Base-by-base conservation (phyloP, 2,888 invertebrate species). In the Geotrupes spiniger region DNA sequence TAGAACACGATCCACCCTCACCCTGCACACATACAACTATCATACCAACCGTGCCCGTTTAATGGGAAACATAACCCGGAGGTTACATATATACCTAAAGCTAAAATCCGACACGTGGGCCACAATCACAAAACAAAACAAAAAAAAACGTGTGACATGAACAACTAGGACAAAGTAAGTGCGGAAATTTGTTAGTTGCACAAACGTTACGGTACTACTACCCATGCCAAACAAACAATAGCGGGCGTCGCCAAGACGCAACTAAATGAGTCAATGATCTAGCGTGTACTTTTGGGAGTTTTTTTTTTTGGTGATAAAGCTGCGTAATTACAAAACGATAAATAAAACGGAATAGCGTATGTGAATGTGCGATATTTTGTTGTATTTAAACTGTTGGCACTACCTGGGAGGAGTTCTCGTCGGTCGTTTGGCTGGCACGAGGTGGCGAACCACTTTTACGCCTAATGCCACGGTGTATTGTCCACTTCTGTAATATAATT, bases 391-490 rank as follows among this genome's bases (percentile, higher is more conserved):
- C 14, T 28, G 28, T 41, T 33, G 28, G 26, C 28, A 42, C 58
- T 77, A 82, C 81, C 81, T 81, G 78, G 63, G 75, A 72, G 70
- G 74, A 70, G 64, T 72, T 74, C 63, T 75, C 73, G 65, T 75
- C 74, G 66, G 73, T 70, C 59, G 76, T 65, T 61, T 76, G 74
- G 65, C 75, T 77, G 65, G 75, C 71, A 63, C 76, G 74, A 63
- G 78, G 76, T 58, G 78, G 76, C 60, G 78, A 76, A 70, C 79
- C 78, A 72, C 79, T 80, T 75, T 84, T 84, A 74, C 87, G 84
- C 69, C 85, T 82, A 72, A 86, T 83, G 77, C 86, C 87, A 71
- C 85, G 85, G 76, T 86, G 85, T 77, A 84, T 79, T 76, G 84
- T 85, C 87, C 87, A 86, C 82, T 85, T 87, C 87, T 87, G 83